Conservation (phyloP, 1,140 invertebrate genomes). For the Drosophila lacteicornis region DNA sequence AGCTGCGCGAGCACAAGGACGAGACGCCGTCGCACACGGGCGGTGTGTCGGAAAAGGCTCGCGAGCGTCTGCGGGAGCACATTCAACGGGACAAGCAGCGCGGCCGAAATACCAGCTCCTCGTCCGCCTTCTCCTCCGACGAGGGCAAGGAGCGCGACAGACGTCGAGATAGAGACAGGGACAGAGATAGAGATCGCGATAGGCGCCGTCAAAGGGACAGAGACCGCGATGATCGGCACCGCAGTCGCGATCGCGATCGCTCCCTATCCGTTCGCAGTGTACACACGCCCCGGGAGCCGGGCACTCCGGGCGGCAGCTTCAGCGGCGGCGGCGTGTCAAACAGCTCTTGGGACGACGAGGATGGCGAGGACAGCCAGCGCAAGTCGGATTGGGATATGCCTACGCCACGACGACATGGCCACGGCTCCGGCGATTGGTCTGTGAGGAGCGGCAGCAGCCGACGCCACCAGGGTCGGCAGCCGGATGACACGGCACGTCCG, state of each 20-base stretch:
- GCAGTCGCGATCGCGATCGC: slow-evolving; percentile 62
- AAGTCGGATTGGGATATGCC: slow-evolving; percentile 96
- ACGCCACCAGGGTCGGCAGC: slow-evolving; percentile 86
- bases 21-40: slow-evolving; percentile 98
- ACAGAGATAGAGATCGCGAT: slow-evolving; percentile 53
- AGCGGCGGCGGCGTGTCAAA: slow-evolving; percentile 48
- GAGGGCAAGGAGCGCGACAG: slow-evolving; percentile 67
- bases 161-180: slow-evolving; percentile 36
- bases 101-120: slow-evolving; percentile 43
- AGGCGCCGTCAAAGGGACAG: slow-evolving; percentile 41
- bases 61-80: slow-evolving; percentile 89
- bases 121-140: slow-evolving; percentile 55
- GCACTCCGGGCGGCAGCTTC: slow-evolving; percentile 87
- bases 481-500: slow-evolving; percentile 89
- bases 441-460: slow-evolving; percentile 69
- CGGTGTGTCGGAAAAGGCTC: slow-evolving; percentile 93
- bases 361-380: slow-evolving; percentile 90
- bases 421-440: slow-evolving; percentile 66
- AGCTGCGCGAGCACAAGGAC: slow-evolving; percentile 91
- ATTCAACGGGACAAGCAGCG: slow-evolving; percentile 85
- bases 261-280: slow-evolving; percentile 86
- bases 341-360: slow-evolving; percentile 92
- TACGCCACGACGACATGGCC: slow-evolving; percentile 91
- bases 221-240: slow-evolving; percentile 39
- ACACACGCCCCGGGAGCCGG: slow-evolving; percentile 91